phyloP scores from a whole-genome alignment of 2,113 vertebrate species.

The Chroicocephalus ridibundus region DNA sequence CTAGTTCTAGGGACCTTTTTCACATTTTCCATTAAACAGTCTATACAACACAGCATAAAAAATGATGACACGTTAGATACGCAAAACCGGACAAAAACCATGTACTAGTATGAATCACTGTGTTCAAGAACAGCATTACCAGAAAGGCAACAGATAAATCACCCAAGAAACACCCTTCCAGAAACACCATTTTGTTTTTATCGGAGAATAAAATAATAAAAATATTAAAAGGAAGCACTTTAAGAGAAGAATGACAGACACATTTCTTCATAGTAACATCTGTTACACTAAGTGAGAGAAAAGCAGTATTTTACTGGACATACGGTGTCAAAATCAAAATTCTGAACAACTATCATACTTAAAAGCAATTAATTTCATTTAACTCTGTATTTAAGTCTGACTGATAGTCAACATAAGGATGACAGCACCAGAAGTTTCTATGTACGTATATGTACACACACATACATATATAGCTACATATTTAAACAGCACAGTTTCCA shows the following conservation, averaged over 20 bases:
- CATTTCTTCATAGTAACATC: neutral
- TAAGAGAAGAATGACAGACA: neutral
- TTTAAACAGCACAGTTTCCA: neutral
- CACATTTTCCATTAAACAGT: neutral
- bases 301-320: neutral
- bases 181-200: neutral
- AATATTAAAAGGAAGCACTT: constrained; percentile 12
- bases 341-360: neutral
- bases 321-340: neutral
- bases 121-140: neutral
- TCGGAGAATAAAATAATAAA: neutral
- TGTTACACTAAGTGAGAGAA: neutral
- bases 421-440: neutral
- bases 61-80: neutral
- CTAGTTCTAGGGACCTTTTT: neutral
- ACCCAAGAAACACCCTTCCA: neutral
- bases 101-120: neutral
- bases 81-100: neutral
- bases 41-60: neutral
- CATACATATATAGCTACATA: accelerated
- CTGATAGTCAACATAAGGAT: neutral
- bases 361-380: neutral
- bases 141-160: neutral
- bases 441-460: neutral
- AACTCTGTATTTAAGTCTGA: neutral